phyloP scores from a whole-genome alignment of 2,113 vertebrate species.

The sheep (Ovis aries) region ARS-UI_Ramb_v3.0 NC_056055.1:180934001-180934500 shows the following conservation, averaged over 20 bases:
- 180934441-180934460: neutral
- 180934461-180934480: neutral
- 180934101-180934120: neutral
- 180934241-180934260: neutral
- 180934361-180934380: neutral
- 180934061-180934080: neutral
- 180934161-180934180: neutral
- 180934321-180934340: neutral
- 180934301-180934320: neutral
- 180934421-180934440: neutral
- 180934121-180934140: neutral
- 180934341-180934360: neutral
- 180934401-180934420: neutral
- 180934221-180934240: neutral
- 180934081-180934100: neutral
- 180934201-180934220: neutral
- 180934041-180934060: neutral
- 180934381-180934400: neutral
- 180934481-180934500: neutral
- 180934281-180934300: neutral
- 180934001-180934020: neutral
- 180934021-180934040: neutral
- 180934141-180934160: neutral
- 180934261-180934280: neutral
- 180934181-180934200: neutral